A percentile compares a stretch with the other conserved stretches of the same genome.
Evolutionary conservation across 2,888 invertebrate genomes (phyloP).

Genomic region (Trissolcus japonicus): DNA sequence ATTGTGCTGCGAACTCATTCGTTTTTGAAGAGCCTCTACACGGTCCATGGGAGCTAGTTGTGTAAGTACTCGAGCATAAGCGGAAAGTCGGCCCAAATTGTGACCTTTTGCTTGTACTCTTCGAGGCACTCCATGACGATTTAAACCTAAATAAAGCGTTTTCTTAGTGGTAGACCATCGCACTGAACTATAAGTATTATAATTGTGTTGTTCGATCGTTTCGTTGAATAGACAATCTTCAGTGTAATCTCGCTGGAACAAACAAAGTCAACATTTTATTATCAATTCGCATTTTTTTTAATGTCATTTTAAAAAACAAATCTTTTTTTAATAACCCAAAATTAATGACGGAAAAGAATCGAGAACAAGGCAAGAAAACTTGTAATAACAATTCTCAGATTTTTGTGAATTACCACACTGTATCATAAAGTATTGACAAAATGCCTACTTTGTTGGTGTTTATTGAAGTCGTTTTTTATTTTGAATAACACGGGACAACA

Average conservation of each 20-base stretch:
- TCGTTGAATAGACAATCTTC: conserved; percentile 91
- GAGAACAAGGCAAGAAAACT: no score
- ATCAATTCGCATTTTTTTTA: no score
- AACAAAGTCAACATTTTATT: no score
- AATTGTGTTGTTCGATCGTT: conserved; percentile 89
- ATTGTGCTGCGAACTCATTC: conserved; percentile 69
- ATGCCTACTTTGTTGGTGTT: no score
- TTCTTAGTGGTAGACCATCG: conserved; percentile 83
- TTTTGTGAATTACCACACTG: no score
- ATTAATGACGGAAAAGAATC: no score
- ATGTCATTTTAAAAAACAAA: no score
- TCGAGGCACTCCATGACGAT: conserved; percentile 84
- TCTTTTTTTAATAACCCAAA: no score
- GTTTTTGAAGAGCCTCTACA: conserved; percentile 77
- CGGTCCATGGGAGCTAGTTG: conserved; percentile 77
- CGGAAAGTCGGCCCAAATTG: conserved; percentile 84
- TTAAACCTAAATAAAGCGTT: conserved; percentile 86
- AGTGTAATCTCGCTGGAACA: conserved; percentile 88
- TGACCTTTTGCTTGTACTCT: conserved; percentile 84
- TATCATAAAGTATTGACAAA: no score
- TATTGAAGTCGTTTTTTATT: no score
- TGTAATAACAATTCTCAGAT: no score
- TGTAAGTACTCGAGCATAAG: conserved; percentile 85
- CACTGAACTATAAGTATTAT: conserved; percentile 89
- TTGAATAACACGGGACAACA: no score